phyloP scores from a whole-genome alignment of 2,888 invertebrate species.

The Coenonympha arcania region DNA sequence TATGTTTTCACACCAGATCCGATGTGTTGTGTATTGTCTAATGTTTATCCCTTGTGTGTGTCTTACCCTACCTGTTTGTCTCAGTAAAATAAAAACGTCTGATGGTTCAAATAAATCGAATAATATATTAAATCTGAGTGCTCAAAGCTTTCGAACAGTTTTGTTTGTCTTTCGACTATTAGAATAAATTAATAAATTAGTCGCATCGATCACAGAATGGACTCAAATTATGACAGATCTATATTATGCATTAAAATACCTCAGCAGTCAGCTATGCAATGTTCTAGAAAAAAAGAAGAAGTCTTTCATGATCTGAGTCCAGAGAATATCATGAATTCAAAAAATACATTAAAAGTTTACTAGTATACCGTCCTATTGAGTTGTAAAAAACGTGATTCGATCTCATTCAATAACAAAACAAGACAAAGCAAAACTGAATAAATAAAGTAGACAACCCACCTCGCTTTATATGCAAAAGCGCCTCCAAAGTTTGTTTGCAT shows the following conservation, averaged over 20 bases:
- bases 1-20: constrained; percentile 73
- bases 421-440: constrained; percentile 72
- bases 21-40: constrained; percentile 90
- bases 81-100: constrained; percentile 65
- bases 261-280: not conserved
- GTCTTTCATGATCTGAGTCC: constrained; percentile 56
- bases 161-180: constrained; percentile 64
- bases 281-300: not conserved
- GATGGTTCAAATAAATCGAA: constrained; percentile 34
- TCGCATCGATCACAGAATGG: constrained; percentile 35
- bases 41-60: constrained; percentile 92
- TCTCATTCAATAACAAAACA: constrained; percentile 46
- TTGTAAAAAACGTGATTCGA: constrained; percentile 31
- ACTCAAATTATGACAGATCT: constrained; percentile 64
- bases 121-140: constrained; percentile 50
- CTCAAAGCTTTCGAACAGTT: constrained; percentile 68
- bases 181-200: constrained; percentile 41
- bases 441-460: constrained; percentile 73
- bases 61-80: constrained; percentile 79
- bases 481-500: constrained; percentile 75
- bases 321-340: constrained; percentile 14
- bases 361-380: constrained; percentile 25
- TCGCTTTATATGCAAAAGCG: constrained; percentile 75
- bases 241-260: not conserved
- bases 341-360: constrained; percentile 28